Conservation (phyloP, 2,797 vertebrate genomes). For the Apodemus agrarius region DNA sequence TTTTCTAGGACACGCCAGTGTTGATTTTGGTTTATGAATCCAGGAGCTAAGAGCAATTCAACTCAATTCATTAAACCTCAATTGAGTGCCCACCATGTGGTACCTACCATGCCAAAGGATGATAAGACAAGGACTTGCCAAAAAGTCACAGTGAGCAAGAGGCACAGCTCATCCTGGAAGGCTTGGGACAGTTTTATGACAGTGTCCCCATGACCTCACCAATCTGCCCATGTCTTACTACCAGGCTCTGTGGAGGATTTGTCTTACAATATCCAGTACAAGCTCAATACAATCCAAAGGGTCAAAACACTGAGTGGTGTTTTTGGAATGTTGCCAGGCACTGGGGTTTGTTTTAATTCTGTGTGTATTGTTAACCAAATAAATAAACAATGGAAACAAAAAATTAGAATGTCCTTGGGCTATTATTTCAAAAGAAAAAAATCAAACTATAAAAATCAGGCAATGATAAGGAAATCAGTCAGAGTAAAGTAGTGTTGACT, state of each 20-base stretch:
- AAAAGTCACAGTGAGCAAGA: conserved; percentile 46
- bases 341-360: conserved; percentile 43
- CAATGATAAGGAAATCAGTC: background rate
- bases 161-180: background rate
- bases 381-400: conserved; percentile 8
- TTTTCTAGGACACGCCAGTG: background rate
- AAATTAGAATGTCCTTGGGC: conserved; percentile 6
- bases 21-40: background rate
- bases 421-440: conserved; percentile 55
- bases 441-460: conserved; percentile 19
- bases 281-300: background rate
- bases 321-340: background rate
- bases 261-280: background rate
- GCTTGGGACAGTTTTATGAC: background rate
- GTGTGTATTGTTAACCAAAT: background rate
- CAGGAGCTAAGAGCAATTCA: conserved; percentile 51
- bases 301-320: background rate
- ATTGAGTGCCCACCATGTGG: conserved; percentile 10
- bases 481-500: conserved; percentile 2
- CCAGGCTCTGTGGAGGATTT: background rate
- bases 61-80: conserved; percentile 32
- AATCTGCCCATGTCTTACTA: background rate
- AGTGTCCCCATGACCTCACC: conserved; percentile 10
- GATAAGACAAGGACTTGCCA: conserved; percentile 30
- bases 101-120: background rate